Conservation (phyloP, 2,113 vertebrate genomes). For the Pluvialis apricaria region DNA sequence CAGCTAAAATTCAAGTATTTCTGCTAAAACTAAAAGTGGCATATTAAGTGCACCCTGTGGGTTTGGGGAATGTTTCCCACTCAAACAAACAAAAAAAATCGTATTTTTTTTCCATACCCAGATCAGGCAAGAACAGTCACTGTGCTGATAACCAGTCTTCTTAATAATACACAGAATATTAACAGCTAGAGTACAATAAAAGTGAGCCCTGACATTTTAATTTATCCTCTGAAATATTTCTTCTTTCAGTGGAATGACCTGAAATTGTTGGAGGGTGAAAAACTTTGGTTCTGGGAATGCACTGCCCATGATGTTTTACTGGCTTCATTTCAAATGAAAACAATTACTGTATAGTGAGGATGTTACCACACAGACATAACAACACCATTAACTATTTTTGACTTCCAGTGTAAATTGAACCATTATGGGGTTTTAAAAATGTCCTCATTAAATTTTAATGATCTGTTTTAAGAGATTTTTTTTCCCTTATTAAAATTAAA, state of each 20-base stretch:
- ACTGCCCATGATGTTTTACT: neutral
- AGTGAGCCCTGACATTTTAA: constrained; percentile 22
- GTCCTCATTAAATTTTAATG: constrained; percentile 65
- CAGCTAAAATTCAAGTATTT: constrained; percentile 61
- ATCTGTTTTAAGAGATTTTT: constrained; percentile 50
- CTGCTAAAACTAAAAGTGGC: constrained; percentile 66
- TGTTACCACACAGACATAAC: constrained; percentile 47
- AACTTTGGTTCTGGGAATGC: neutral
- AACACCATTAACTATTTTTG: constrained; percentile 26
- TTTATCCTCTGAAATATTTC: neutral
- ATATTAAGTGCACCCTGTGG: constrained; percentile 64
- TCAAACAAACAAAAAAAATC: neutral
- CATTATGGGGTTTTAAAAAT: constrained; percentile 48
- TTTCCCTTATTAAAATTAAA: constrained; percentile 50
- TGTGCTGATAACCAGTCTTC: constrained; percentile 46
- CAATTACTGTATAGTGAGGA: constrained; percentile 33
- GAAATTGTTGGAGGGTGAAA: neutral
- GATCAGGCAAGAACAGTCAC: constrained; percentile 30
- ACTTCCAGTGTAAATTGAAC: constrained; percentile 63
- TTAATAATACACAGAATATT: constrained; percentile 19
- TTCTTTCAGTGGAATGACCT: constrained; percentile 9
- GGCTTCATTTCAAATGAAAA: constrained; percentile 44
- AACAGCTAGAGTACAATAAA: constrained; percentile 18
- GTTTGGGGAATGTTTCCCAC: constrained; percentile 66
- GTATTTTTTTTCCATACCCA: neutral